Conservation (phyloP, 2,113 vertebrate genomes). For the Esox niger region DNA sequence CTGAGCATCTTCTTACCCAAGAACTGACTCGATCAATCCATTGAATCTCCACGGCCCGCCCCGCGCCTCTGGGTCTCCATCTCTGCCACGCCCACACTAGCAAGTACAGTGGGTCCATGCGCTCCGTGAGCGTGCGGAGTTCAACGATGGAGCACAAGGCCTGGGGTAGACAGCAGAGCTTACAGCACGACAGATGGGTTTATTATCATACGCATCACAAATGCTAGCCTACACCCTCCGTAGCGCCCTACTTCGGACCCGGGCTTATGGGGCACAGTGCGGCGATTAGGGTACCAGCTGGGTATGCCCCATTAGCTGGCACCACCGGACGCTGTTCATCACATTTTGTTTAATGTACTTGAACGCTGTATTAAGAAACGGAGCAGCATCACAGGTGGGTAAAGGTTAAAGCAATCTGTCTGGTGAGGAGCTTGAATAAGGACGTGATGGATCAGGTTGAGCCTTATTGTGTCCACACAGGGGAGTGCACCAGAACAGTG, state of each 20-base stretch:
- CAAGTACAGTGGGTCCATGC: conserved; percentile 34
- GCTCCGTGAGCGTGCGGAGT: conserved; percentile 32
- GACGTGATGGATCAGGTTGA: too few relatives aligned
- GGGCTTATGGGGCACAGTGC: too few relatives aligned
- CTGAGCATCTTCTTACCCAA: too few relatives aligned
- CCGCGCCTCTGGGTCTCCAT: conserved; percentile 26
- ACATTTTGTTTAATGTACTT: conserved; percentile 7
- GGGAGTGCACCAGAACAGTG: too few relatives aligned
- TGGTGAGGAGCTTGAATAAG: too few relatives aligned
- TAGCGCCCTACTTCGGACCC: too few relatives aligned
- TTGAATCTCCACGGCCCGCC: conserved; percentile 40
- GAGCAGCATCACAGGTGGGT: background rate
- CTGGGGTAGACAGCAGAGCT: conserved; percentile 12
- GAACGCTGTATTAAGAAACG: conserved; percentile 3
- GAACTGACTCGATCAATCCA: too few relatives aligned
- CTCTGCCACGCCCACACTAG: conserved; percentile 33
- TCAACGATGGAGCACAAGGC: conserved; percentile 22
- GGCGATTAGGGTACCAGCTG: too few relatives aligned
- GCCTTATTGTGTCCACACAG: conserved; percentile 5
- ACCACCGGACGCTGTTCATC: background rate
- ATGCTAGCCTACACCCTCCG: background rate
- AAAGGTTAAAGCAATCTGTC: conserved; percentile 28
- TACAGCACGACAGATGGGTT: conserved; percentile 18
- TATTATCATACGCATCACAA: background rate
- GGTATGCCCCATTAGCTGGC: background rate